Conservation (phyloP, 2,797 vertebrate species). For the Cryptoprocta ferox region DNA sequence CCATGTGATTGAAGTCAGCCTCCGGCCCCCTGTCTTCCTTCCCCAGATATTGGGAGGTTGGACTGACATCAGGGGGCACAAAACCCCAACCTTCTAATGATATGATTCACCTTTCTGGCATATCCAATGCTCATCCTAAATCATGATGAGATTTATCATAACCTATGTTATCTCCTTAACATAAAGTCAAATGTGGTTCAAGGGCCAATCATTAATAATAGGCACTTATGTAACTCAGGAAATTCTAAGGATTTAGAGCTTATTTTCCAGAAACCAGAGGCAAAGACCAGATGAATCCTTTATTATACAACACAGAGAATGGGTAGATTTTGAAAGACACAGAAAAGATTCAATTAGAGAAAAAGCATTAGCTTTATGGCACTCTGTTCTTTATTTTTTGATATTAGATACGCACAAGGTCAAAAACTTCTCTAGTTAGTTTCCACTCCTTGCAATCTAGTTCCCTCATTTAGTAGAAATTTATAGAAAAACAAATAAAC, state of each 20-base stretch:
- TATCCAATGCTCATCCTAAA: neutral
- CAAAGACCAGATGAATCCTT: neutral
- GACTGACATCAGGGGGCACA: neutral
- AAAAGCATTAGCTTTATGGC: neutral
- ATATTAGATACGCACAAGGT: neutral
- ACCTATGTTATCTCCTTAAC: neutral
- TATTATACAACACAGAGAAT: neutral
- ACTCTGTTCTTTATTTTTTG: neutral
- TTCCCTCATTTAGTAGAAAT: neutral
- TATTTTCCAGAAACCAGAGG: neutral
- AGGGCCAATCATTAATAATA: neutral
- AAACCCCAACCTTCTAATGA: neutral
- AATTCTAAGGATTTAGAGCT: neutral
- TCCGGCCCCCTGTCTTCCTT: neutral
- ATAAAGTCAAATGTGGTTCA: neutral
- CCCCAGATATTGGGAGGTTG: neutral
- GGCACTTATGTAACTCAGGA: neutral
- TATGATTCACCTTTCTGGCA: neutral
- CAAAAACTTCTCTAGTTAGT: neutral
- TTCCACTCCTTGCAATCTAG: neutral
- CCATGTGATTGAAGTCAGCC: neutral
- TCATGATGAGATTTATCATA: no score
- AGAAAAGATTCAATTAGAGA: neutral
- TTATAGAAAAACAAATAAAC: neutral
- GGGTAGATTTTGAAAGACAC: neutral